phyloP scores from a whole-genome alignment of 2,113 vertebrate species.

The Pampusana beccarii region DNA sequence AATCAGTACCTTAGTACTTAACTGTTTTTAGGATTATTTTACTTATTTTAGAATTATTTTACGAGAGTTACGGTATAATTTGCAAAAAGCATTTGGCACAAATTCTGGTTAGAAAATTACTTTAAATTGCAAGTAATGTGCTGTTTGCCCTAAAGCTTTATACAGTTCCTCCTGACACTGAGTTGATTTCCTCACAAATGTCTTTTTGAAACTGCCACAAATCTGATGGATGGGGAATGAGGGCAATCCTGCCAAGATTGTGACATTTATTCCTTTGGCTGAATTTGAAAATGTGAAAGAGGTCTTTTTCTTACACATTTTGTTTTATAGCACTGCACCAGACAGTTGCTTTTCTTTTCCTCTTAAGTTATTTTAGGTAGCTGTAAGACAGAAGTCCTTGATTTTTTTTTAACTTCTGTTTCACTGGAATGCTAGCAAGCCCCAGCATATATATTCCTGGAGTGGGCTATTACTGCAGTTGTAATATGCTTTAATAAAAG shows the following conservation, averaged over 20 bases:
- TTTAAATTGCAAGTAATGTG: neutral
- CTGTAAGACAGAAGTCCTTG: neutral
- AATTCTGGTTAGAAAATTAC: neutral
- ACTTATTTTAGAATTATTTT: neutral
- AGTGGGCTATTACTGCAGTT: neutral
- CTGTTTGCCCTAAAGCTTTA: neutral
- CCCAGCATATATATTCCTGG: neutral
- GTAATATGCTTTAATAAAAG: slow-evolving; percentile 1
- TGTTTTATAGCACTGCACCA: neutral
- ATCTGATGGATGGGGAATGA: neutral
- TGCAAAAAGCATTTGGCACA: neutral
- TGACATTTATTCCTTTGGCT: slow-evolving; percentile 11
- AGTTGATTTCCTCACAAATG: neutral
- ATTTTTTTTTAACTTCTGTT: slow-evolving; percentile 4
- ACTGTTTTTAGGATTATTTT: neutral
- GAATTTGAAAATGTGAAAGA: slow-evolving; percentile 21
- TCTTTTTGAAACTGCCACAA: neutral
- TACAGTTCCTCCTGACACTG: neutral
- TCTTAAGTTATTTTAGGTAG: slow-evolving; percentile 21
- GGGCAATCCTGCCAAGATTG: neutral
- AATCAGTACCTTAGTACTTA: neutral
- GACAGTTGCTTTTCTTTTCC: slow-evolving; percentile 14
- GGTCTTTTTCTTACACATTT: neutral
- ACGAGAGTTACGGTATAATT: neutral
- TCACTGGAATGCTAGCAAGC: slow-evolving; percentile 37